Evolutionary conservation across 2,888 invertebrate species (phyloP), one percentile per base, ranked within the genome.

Genomic region (Rosalia funebris): DNA sequence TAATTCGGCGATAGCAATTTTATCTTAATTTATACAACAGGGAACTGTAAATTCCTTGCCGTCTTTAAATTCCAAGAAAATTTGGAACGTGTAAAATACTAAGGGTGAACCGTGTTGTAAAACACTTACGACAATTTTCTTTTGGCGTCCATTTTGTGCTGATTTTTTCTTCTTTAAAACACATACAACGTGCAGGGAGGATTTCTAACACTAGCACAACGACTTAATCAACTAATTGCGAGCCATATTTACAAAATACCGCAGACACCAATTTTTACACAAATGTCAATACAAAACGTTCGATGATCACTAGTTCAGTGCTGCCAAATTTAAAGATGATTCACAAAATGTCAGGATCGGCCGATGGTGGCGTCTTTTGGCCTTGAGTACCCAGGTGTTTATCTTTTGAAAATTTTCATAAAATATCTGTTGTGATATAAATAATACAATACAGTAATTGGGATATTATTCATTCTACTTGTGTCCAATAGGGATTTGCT

Each of bases 111-210:
- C 37, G 34, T 15, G 17, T 17, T 20, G 19, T 31, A 50, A 55
- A 58, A 32, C 55, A 71, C 71, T 71, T 63, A 72, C 72, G 72
- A 72, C 65, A 72, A 62, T 70, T 71, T 72, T 55, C 72, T 63
- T 65, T 65, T 69, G 61, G 69, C 69, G 59, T 69, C 69, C 69
- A 69, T 68, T 61, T 68, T 68, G 62, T 59, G 65, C 63, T 60
- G 44, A 12, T 41, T 60, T 55, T 58, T 36, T 41, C 57, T 53
- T 59, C 57, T 34, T 58, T 56, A 55, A 36, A 25, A 58, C 54
- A 62, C 68, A 66, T 68, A 60, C 65, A 68, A 62, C 39, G 46
- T 12, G 53, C 42, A 60, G 19, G 15, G 45, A 19, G 20, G 12
- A 54, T 58, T 53, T 45, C 41, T 57, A 34, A 57, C 56, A 64